Evolutionary conservation across 2,797 vertebrate genomes (phyloP), one percentile per base, ranked within the genome.

Genomic region (Sebastes trivittatus): DNA sequence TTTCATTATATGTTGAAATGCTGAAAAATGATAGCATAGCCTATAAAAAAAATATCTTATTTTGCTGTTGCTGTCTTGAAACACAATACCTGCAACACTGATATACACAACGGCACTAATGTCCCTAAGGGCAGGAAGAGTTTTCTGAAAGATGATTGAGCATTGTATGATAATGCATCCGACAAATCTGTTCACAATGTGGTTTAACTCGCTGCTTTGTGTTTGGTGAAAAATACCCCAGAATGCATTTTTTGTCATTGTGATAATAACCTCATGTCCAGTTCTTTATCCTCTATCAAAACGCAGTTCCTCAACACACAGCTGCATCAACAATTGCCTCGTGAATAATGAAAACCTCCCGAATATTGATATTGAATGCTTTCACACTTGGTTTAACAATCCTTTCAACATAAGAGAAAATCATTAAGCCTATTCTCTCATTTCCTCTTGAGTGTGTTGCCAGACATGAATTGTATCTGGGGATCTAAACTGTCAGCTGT

Each of bases 321-420:
- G 62, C 58, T 78, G 71, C 59, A 85, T 78, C 71, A 85, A 75
- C 76, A 82, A 71, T 66, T 77, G 36, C 62, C 63, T 85, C 22
- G 49, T 86, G 66, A 80, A 88, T 87, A 88, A 92, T 89, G 61
- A 75, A 89, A 86, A 81, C 42, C 67, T 75, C 38, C 56, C 77
- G 78, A 80, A 88, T 83, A 80, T 78, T 87, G 84, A 86, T 71
- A 87, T 62, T 76, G 81, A 81, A 86, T 76, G 72, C 69, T 87
- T 87, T 89, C 46, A 78, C 82, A 88, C 87, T 83, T 77, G 68
- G 72, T 81, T 92, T 82, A 87, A 85, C 84, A 82, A 90, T 81
- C 56, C 76, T 89, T 87, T 92, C 67, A 81, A 72, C 49, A 59
- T 63, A 59, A 66, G 62, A 64, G 58, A 78, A 92, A 88, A 85